Evolutionary conservation across 2,797 vertebrate species (phyloP), one percentile per base, ranked within the genome.

Genomic region (Thalassophryne amazonica): DNA sequence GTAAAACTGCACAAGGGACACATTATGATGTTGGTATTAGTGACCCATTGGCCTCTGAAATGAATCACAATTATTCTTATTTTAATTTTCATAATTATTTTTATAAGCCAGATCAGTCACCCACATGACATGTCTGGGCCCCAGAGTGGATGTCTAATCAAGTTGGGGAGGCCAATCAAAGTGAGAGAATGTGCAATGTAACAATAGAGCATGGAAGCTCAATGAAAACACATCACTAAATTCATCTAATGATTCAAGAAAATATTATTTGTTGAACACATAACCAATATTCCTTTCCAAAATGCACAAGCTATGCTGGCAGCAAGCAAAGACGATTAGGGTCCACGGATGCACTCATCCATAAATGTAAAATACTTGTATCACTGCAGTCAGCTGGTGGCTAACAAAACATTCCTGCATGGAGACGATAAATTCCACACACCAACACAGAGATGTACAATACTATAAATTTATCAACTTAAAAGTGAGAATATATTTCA

Each of bases 121-220:
- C 31, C 0, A 2, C 14, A 43, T 49, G 48, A 47, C 42, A 70
- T 68, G 73, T 62, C 53, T 72, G 61, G 61, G 15, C 30, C 13
- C 31, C 20, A 18, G 27, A 69, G 16, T 45, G 37, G 31, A 13
- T 40, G 39, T 37, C 39, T 59, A 45, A 54, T 60, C 48, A 35
- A n/a, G 16, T 12, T 60, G 23, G 64, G 41, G 54, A 64, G 60
- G 43, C 25, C 53, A 63, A 78, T 40, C 45, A 31, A 25, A 35
- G 25, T n/a, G 39, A 19, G 3, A 48, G 28, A 49, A 2, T 6
- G 22, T 4, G 5, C 4, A 22, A 22, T 22, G 4, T 22, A 22
- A 7, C 2, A 7, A 22, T 22, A 22, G 8, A 24, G 6, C 10
- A 12, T 28, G 21, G 17, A 43, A 6, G 9, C 19, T 13, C 3